phyloP scores from a whole-genome alignment of 2,797 vertebrate genomes.

The Hypotaenidia philippensis region DNA sequence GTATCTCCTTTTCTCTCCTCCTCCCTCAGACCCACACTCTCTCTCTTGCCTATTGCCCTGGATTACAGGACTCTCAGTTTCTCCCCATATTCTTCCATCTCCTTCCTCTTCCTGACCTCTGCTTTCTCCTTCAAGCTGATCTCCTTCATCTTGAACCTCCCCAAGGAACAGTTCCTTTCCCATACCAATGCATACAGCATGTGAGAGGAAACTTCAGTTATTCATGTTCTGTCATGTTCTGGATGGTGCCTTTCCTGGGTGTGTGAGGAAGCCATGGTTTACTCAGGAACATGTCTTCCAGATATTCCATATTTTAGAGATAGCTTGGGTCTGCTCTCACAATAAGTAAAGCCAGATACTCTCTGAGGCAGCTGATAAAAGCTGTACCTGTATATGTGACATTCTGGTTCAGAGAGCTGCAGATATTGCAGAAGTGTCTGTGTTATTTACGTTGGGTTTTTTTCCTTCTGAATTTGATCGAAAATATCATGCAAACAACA shows the following conservation, averaged over 20 bases:
- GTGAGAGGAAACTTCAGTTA: background rate
- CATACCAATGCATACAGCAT: background rate
- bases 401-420: background rate
- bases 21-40: background rate
- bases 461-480: background rate
- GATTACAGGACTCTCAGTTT: background rate
- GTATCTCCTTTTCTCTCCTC: background rate
- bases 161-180: background rate
- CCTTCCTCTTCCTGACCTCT: background rate
- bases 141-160: background rate
- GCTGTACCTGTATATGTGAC: background rate
- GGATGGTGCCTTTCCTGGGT: background rate
- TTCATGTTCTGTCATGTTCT: background rate
- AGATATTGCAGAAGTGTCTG: background rate
- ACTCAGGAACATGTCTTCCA: background rate
- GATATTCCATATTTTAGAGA: background rate
- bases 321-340: background rate
- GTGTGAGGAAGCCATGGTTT: background rate
- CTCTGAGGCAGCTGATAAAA: background rate
- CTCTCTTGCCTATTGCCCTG: background rate
- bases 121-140: background rate
- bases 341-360: background rate
- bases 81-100: background rate
- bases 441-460: background rate
- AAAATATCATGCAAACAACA: background rate